Evolutionary conservation across 1,140 invertebrate species (phyloP), one percentile per base, ranked within the genome.

Genomic region (Helicoverpa zea): DNA sequence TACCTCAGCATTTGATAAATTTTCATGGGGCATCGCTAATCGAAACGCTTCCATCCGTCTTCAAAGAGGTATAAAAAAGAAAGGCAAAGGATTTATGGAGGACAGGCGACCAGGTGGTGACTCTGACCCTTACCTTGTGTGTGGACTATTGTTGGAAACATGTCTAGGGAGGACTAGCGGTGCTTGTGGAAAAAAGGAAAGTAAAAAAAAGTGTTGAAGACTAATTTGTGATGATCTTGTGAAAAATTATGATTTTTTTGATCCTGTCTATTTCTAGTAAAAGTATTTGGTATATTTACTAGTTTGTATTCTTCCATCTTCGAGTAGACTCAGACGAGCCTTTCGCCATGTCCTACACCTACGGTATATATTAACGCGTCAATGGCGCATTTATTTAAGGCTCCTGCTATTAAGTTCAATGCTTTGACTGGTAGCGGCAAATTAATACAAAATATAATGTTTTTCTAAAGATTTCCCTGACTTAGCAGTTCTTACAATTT

Each of bases 31-130:
- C 18, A 97, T 98, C 4, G 98, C 98, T 10, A 98, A 98, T 88
- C 96, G 98, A 82, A 97, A 97, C 49, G 96, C 96, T 74, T 98
- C 97, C 87, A 97, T 98, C 84, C 96, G 98, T 74, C 97, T 98
- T 86, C 98, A 98, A 52, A 96, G 98, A 61, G 96, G 96, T 14
- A 97, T 98, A 52, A 98, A 98, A 18, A 98, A 98, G 87, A 97
- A 98, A 14, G 97, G 97, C 79, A 97, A 97, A 89, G 99, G 98
- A 1, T 99, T 99, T 89, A 95, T 99, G 79, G 99, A 99, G 94
- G 99, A 99, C 91, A 96, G 99, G 83, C 96, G 99, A 92, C 99
- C 99, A 52, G 97, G 98, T 30, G 98, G 98, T 73, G 99, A 99
- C 93, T 98, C 98, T 90, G 98, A 99, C 94, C 98, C 98, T 0